These are phyloP conservation scores for Albula glossodonta DNA, from an alignment of 2,113 vertebrate species.

Conservation along the genomic window DNA sequence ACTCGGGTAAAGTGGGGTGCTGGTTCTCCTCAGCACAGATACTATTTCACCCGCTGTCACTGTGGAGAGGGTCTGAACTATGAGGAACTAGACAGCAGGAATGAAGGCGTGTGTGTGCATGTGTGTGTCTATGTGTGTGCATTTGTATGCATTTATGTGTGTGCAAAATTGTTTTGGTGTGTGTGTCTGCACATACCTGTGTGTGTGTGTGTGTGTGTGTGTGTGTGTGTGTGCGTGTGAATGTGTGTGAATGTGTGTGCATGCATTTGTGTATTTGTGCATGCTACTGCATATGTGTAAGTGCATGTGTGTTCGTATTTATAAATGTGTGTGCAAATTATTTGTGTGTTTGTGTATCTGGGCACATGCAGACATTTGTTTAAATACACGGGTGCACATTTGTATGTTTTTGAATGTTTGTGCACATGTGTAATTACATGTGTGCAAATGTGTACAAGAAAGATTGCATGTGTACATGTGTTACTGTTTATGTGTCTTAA, in stretches of 20 bases:
- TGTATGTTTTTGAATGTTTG: too few relatives aligned
- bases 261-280: neutral
- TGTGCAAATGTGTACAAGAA: too few relatives aligned
- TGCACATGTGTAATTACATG: neutral
- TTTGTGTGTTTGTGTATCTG: neutral
- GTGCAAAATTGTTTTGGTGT: neutral
- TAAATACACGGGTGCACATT: too few relatives aligned
- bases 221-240: neutral
- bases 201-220: neutral
- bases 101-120: neutral
- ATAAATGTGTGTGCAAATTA: neutral
- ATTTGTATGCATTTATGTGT: neutral
- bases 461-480: too few relatives aligned
- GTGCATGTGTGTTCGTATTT: neutral
- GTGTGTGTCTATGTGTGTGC: neutral
- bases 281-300: neutral
- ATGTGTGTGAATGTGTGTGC: constrained; percentile 8
- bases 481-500: too few relatives aligned
- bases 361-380: neutral
- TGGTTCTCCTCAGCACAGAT: constrained; percentile 22
- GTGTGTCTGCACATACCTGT: neutral
- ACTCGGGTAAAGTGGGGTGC: constrained; percentile 23
- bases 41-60: constrained; percentile 38
- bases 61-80: constrained; percentile 20
- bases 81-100: neutral